These are phyloP conservation scores for Rhabditophanes sp. DNA, from an alignment of 2,888 invertebrate genomes.

Conservation along the genomic window DNA sequence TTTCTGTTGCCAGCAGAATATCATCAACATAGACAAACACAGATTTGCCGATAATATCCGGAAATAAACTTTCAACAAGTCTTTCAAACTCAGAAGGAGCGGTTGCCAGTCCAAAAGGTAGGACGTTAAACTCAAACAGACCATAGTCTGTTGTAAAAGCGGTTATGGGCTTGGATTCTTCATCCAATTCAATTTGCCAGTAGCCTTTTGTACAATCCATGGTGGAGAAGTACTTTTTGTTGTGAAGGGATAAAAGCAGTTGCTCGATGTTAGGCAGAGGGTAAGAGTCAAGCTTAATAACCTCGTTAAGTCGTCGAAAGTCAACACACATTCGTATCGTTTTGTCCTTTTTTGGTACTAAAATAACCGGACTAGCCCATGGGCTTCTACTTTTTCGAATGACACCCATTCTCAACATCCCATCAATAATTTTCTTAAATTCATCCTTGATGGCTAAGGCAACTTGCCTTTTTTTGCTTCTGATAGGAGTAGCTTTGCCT, in stretches of 20 bases:
- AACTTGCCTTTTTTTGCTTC: too few relatives aligned
- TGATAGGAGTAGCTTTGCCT: too few relatives aligned
- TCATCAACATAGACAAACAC: constrained; percentile 22
- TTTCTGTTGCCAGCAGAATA: constrained; percentile 13
- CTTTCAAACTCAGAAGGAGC: constrained; percentile 28
- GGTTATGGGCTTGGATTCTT: constrained; percentile 15
- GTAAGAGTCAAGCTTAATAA: constrained; percentile 13
- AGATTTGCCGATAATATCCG: constrained; percentile 6
- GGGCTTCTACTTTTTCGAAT: too few relatives aligned
- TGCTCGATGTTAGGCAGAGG: constrained; percentile 17
- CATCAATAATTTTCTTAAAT: too few relatives aligned
- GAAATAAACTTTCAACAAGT: constrained; percentile 14
- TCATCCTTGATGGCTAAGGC: too few relatives aligned
- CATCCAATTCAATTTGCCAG: constrained; percentile 19
- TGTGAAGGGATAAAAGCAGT: constrained; percentile 10
- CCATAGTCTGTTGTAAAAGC: constrained; percentile 18
- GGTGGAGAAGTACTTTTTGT: constrained; percentile 11
- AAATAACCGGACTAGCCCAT: constrained; percentile 42
- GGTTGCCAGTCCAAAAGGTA: constrained; percentile 27
- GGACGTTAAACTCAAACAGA: constrained; percentile 20
- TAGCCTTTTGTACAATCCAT: constrained; percentile 20
- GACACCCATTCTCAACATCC: too few relatives aligned
- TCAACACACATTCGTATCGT: constrained; percentile 19
- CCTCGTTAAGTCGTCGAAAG: constrained; percentile 17
- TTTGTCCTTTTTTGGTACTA: constrained; percentile 43